Conservation (phyloP, 2,113 vertebrate genomes). For the Ondatra zibethicus region DNA sequence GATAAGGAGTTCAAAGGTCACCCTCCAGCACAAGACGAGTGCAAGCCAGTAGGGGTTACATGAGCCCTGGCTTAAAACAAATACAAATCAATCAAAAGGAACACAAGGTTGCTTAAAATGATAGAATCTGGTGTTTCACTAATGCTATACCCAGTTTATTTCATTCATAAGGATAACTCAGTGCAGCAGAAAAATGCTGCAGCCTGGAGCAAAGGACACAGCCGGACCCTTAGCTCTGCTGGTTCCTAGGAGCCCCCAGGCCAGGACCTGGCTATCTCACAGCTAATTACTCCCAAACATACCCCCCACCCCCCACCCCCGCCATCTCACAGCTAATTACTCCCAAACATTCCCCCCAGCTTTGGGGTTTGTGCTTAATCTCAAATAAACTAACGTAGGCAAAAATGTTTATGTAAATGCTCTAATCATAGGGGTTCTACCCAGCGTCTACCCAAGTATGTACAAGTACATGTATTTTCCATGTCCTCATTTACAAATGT, state of each 20-base stretch:
- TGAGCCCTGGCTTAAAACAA: neutral
- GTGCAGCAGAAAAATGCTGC: neutral
- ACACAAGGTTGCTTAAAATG: constrained; percentile 36
- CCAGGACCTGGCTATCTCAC: neutral
- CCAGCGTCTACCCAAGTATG: neutral
- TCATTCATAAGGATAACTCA: neutral
- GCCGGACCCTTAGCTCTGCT: neutral
- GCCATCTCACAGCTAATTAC: neutral
- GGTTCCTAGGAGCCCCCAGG: neutral
- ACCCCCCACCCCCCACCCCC: too few relatives aligned
- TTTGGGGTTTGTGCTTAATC: neutral
- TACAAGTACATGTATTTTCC: neutral
- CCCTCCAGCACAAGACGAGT: neutral
- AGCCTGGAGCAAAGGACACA: neutral
- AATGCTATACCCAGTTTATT: neutral
- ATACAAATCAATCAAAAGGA: neutral
- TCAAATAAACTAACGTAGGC: neutral
- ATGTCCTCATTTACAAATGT: neutral
- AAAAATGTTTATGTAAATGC: neutral
- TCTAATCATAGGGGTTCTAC: neutral
- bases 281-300: constrained; percentile 10
- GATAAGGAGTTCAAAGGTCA: neutral
- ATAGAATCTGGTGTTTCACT: neutral
- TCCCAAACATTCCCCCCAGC: neutral
- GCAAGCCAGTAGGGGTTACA: neutral